Evolutionary conservation across 2,888 invertebrate genomes (phyloP), one percentile per base, ranked within the genome.

Genomic region (Entomobrya proxima): DNA sequence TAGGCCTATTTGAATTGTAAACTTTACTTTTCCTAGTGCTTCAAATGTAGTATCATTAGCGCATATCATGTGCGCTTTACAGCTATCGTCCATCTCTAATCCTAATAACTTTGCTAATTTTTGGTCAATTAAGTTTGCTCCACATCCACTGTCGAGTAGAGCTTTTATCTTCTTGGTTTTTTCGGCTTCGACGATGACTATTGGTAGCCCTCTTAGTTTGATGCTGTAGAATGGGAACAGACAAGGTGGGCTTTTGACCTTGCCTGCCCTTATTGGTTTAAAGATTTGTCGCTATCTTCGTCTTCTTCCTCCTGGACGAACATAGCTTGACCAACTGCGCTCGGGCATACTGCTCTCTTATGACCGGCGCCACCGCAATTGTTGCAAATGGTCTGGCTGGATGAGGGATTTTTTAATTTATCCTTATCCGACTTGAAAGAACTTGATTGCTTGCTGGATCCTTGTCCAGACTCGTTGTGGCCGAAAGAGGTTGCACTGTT

Each of bases 91-190:
- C 15, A 80, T 61, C 9, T 50, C 13, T 1, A 61, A 69, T 21
- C 24, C 11, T 2, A 80, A 6, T 13, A 13, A 3, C 32, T 50
- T 44, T 27, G 69, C 80, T 2, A 80, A 24, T n/a, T 21, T 18
- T 1, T 7, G 7, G 32, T 37, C 24, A 7, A 78, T 6, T 1
- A 78, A 4, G 1, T 30, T 35, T n/a, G 2, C 37, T 2, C 4
- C 7, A 1, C 32, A 9, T 69, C 80, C 80, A 1, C 52, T 50
- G 27, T 80, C 80, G 15, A 80, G 24, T 27, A 55, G 18, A n/a
- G 24, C 13, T 3, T n/a, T 58, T 3, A 58, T n/a, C n/a, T n/a
- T 37, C 1, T 37, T 35, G 2, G 27, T 21, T 2, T 30, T 18
- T 7, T 9, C 30, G 2, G 27, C 2, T 52, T 75, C 9, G 4